Percentiles rank a stretch among this genome's conserved stretches.
Conservation (phyloP, 2,113 vertebrate species). For the Carassius auratus region DNA sequence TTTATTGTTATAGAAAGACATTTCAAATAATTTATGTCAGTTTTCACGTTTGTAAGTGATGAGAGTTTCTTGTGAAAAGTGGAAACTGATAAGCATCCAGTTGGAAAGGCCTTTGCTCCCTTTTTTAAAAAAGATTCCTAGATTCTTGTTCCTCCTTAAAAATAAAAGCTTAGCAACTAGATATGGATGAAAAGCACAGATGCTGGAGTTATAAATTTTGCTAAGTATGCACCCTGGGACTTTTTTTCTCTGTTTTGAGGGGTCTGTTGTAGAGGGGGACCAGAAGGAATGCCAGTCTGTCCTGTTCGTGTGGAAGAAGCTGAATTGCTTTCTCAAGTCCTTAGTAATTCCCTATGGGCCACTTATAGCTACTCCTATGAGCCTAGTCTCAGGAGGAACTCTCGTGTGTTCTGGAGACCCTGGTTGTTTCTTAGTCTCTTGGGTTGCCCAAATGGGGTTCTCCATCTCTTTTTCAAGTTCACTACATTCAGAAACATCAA, state of each 20-base stretch:
- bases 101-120: too few species aligned
- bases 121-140: too few species aligned
- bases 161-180: slow-evolving; percentile 21
- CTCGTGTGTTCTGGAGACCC: slow-evolving; percentile 44
- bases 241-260: slow-evolving; percentile 45
- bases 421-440: slow-evolving; percentile 13
- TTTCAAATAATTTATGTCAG: too few species aligned
- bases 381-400: slow-evolving; percentile 49
- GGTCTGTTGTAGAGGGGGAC: slow-evolving; percentile 56
- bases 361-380: slow-evolving; percentile 49
- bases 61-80: too few species aligned
- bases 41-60: too few species aligned
- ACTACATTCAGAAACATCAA: not conserved
- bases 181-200: slow-evolving; percentile 15
- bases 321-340: slow-evolving; percentile 63
- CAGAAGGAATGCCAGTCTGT: slow-evolving; percentile 65
- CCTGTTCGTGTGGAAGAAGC: slow-evolving; percentile 55
- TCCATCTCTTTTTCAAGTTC: slow-evolving; percentile 32
- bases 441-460: slow-evolving; percentile 48
- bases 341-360: slow-evolving; percentile 60
- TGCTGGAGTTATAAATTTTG: slow-evolving; percentile 53
- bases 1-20: too few species aligned
- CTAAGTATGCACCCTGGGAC: slow-evolving; percentile 50
- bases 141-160: too few species aligned
- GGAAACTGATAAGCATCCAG: too few species aligned